Evolutionary conservation across 1,140 invertebrate species (phyloP).

Genomic region (Hyles euphorbiae): DNA sequence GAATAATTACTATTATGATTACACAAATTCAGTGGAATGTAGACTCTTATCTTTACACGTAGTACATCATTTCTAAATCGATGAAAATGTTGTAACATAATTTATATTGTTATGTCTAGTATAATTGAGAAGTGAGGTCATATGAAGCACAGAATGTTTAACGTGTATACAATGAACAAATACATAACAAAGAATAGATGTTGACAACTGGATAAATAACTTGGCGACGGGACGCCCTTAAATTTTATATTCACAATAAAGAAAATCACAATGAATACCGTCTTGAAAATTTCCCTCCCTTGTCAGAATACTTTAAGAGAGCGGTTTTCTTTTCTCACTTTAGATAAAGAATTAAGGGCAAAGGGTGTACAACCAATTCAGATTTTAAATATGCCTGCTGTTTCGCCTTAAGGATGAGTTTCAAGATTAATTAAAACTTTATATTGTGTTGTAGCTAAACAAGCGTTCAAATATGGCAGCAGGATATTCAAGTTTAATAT

Average conservation of each 20-base stretch:
- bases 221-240: not conserved
- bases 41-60: no score
- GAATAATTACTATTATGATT: no score
- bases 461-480: not conserved
- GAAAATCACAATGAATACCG: conserved; percentile 18
- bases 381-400: conserved; percentile 14
- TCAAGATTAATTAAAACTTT: conserved; percentile 26
- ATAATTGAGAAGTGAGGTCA: no score
- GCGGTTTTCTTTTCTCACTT: conserved; percentile 14
- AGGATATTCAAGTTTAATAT: not conserved
- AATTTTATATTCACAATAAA: conserved; percentile 10
- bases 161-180: no score
- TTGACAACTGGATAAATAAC: no score
- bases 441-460: not conserved
- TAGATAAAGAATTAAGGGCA: conserved; percentile 14
- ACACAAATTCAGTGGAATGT: no score
- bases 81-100: no score
- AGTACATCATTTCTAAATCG: no score
- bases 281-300: conserved; percentile 14
- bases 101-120: no score
- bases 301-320: conserved; percentile 12
- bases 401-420: conserved; percentile 13
- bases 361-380: conserved; percentile 16
- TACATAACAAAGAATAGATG: no score
- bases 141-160: no score